Percentiles rank a stretch among this genome's conserved stretches.
phyloP scores from a whole-genome alignment of 2,113 vertebrate species.

The Xiphias gladius region DNA sequence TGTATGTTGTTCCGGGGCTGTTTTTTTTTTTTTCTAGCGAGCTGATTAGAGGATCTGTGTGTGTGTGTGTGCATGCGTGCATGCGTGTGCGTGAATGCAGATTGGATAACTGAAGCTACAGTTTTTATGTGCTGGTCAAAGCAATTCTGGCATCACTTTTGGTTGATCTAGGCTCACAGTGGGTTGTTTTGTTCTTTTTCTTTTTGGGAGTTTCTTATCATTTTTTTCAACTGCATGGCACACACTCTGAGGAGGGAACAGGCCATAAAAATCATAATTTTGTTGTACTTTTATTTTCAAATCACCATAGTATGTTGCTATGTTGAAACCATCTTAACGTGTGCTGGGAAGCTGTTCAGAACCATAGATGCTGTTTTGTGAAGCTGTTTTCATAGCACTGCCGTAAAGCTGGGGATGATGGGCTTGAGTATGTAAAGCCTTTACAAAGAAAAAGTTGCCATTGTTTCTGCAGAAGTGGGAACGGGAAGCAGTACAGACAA shows the following conservation, averaged over 20 bases:
- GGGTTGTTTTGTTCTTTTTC: conserved; percentile 22
- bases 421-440: conserved; percentile 21
- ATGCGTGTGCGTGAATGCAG: not conserved
- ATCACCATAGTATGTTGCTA: conserved; percentile 45
- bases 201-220: conserved; percentile 7
- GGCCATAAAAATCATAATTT: conserved; percentile 25
- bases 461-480: conserved; percentile 1
- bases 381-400: conserved; percentile 36
- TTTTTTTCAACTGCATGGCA: conserved; percentile 29
- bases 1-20: not conserved
- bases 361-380: conserved; percentile 34
- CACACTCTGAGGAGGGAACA: conserved; percentile 3
- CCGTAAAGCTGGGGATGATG: conserved; percentile 27
- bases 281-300: conserved; percentile 35
- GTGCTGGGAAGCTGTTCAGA: conserved; percentile 30
- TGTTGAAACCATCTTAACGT: conserved; percentile 39
- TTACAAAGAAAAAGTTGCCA: conserved; percentile 7
- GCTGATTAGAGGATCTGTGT: not conserved
- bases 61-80: not conserved
- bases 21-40: conserved; percentile 1
- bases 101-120: conserved; percentile 7
- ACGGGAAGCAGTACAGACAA: not conserved
- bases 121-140: conserved; percentile 28
- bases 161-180: conserved; percentile 28
- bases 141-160: conserved; percentile 22